These are phyloP conservation scores for Eucera pruinosa DNA, from an alignment of 2,888 invertebrate genomes.

Conservation along the genomic window DNA sequence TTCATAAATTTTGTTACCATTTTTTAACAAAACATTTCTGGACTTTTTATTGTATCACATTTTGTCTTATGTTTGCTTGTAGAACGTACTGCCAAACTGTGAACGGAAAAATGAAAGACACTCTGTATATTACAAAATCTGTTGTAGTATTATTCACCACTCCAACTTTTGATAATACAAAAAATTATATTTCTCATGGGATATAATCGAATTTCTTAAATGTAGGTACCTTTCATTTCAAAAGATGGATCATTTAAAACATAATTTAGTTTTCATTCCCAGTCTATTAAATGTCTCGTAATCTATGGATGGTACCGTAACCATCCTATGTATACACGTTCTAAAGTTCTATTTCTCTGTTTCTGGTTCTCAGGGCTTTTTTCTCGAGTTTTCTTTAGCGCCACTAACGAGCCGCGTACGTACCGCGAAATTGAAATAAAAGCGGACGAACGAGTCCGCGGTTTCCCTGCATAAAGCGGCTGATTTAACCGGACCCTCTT, in stretches of 20 bases:
- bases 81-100: too few species aligned
- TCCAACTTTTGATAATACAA: too few species aligned
- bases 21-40: too few species aligned
- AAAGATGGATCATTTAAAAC: not conserved
- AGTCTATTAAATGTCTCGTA: not conserved
- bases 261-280: not conserved
- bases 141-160: too few species aligned
- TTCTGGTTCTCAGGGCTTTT: conserved; percentile 16
- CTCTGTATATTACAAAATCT: too few species aligned
- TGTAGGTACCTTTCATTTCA: too few species aligned
- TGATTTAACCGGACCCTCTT: conserved; percentile 44
- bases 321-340: not conserved
- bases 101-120: too few species aligned
- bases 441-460: conserved; percentile 35
- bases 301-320: not conserved
- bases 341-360: not conserved
- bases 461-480: conserved; percentile 42
- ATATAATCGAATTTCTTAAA: too few species aligned
- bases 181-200: too few species aligned
- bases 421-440: conserved; percentile 56
- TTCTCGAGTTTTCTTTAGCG: conserved; percentile 33
- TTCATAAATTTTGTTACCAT: too few species aligned
- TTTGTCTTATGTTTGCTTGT: too few species aligned
- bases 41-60: too few species aligned
- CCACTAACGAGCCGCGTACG: conserved; percentile 49